Base-by-base conservation (phyloP, 1,140 invertebrate genomes). In the Zaprionus inermis region DNA sequence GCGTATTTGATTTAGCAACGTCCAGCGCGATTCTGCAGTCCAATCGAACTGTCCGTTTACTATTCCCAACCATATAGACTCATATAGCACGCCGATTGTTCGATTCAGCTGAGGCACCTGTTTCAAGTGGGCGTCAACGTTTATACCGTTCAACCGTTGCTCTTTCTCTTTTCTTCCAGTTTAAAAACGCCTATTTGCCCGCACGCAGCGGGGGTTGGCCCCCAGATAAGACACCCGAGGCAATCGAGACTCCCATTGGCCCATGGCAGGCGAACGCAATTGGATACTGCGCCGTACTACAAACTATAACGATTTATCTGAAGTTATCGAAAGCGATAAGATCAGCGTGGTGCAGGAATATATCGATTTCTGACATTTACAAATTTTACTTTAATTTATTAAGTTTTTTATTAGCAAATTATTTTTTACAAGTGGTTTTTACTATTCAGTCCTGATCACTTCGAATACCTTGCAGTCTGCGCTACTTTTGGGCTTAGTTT, bases 1-100 rank as follows among this genome's bases (percentile, higher is more conserved):
- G 80, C 78, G 78, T 78, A 78, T 80, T 79, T 80, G 81, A 84
- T 84, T 84, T 84, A 66, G 63, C 59, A 34, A 63, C 59, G 34
- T 49, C 20, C 36, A 55, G 20, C 52, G 34, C 58, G 20, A 55
- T 54, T 67, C 49, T 36, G 58, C 30, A 63, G 52, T 51, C 78
- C 34, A 41, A 41, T 34, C 20, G 16, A 41, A 12, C 5, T 30
- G 24, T 10, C n/a, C 24, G 6, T 24, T 16, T 28, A n/a, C n/a
- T 18, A 20, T 41, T 36, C 10, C 32, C 30, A 2, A 57, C 20
- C 20, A 44, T 38, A 34, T 52, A 5, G 6, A 28, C 9, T n/a
- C 5, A 32, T 68, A n/a, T 11, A 57, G n/a, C n/a, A n/a, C n/a
- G n/a, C n/a, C n/a, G n/a, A n/a, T n/a, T n/a, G n/a, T n/a, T n/a